Conservation (phyloP, 2,888 invertebrate genomes). For the Campopleginae sp. region DNA sequence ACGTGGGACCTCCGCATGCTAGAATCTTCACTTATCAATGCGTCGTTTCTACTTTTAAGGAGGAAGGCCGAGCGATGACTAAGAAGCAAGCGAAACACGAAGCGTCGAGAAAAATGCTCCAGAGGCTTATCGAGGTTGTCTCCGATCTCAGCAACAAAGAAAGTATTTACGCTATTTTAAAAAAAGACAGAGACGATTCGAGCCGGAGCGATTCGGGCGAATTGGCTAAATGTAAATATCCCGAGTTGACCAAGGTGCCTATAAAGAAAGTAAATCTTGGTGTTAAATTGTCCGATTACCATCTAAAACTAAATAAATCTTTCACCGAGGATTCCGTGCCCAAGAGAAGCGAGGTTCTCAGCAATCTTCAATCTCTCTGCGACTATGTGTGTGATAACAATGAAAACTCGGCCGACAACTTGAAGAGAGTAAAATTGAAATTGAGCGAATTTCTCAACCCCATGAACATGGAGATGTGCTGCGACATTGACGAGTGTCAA, state of each 20-base stretch:
- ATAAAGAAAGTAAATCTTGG: slow-evolving; percentile 77
- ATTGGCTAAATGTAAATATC: slow-evolving; percentile 54
- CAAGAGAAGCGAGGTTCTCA: slow-evolving; percentile 63
- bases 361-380: slow-evolving; percentile 15
- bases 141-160: slow-evolving; percentile 55
- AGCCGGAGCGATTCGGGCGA: not conserved
- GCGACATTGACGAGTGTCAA: not conserved
- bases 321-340: slow-evolving; percentile 66
- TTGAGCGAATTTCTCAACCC: slow-evolving; percentile 60
- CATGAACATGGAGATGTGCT: slow-evolving; percentile 63
- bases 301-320: slow-evolving; percentile 70
- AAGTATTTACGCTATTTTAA: slow-evolving; percentile 3
- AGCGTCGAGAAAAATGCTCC: slow-evolving; percentile 85
- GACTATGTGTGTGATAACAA: not conserved
- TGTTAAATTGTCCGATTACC: slow-evolving; percentile 77
- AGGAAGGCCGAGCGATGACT: slow-evolving; percentile 86
- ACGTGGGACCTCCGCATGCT: slow-evolving; percentile 89
- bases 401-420: slow-evolving; percentile 10
- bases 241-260: slow-evolving; percentile 59
- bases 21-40: slow-evolving; percentile 87
- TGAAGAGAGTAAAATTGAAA: slow-evolving; percentile 29
- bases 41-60: slow-evolving; percentile 85
- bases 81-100: slow-evolving; percentile 89
- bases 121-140: slow-evolving; percentile 74
- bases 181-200: slow-evolving; percentile 19